These are phyloP conservation scores for Xiphophorus maculatus DNA, from an alignment of 2,113 vertebrate species.

Conservation along the genomic window DNA sequence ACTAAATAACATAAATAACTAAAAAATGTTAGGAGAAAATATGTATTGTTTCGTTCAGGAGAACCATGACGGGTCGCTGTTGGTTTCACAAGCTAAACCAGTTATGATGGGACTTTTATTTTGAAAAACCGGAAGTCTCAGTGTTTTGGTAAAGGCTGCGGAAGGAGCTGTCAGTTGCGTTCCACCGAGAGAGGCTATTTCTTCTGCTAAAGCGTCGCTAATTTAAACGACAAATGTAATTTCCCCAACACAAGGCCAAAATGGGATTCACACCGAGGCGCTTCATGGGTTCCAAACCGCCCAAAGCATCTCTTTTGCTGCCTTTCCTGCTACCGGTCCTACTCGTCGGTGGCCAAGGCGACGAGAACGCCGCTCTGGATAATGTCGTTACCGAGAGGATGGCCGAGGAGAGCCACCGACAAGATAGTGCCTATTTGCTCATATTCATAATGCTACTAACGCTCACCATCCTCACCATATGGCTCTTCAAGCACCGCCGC, in stretches of 20 bases:
- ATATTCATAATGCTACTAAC: slow-evolving; percentile 88
- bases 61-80: neutral
- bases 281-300: slow-evolving; percentile 7
- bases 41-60: too few species aligned
- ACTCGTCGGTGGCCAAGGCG: slow-evolving; percentile 62
- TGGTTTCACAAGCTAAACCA: neutral
- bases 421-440: slow-evolving; percentile 89
- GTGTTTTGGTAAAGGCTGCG: slow-evolving; percentile 62
- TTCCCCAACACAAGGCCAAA: slow-evolving; percentile 6
- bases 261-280: slow-evolving; percentile 39
- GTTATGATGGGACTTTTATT: slow-evolving; percentile 38
- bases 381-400: slow-evolving; percentile 85
- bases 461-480: slow-evolving; percentile 87
- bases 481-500: slow-evolving; percentile 90
- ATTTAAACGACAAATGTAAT: slow-evolving; percentile 48
- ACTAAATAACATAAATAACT: neutral
- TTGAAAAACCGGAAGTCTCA: slow-evolving; percentile 51
- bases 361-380: slow-evolving; percentile 80
- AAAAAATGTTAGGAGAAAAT: too few species aligned
- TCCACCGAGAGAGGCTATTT: neutral
- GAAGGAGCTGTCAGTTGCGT: slow-evolving; percentile 37
- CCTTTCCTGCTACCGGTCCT: slow-evolving; percentile 45
- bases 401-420: slow-evolving; percentile 88
- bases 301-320: slow-evolving; percentile 19
- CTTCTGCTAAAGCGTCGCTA: neutral